Conservation (phyloP, 92 coral and sea anemone species). For the Virgularia gustaviana region DNA sequence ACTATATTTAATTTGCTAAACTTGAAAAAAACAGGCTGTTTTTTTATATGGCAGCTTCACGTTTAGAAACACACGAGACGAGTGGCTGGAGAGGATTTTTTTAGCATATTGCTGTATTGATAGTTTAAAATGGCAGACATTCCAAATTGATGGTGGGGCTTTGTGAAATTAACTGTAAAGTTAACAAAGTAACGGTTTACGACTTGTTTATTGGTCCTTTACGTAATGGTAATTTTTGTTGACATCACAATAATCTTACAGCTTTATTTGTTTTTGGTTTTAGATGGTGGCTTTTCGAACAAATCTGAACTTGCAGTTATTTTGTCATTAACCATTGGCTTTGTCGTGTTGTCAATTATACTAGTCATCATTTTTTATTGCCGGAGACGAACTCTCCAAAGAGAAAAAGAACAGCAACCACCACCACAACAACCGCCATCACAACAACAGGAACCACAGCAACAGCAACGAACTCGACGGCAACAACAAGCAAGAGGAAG, state of each 20-base stretch:
- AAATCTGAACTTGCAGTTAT: slow-evolving; percentile 78
- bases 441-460: not conserved
- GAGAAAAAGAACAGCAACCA: slow-evolving; percentile 42
- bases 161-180: too few species aligned
- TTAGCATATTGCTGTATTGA: too few species aligned
- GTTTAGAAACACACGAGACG: too few species aligned
- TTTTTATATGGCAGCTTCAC: too few species aligned
- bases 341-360: slow-evolving; percentile 64
- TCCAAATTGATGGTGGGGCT: too few species aligned
- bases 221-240: too few species aligned
- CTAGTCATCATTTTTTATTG: slow-evolving; percentile 66
- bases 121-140: too few species aligned
- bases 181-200: not conserved
- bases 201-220: not conserved
- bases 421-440: slow-evolving; percentile 39
- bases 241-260: too few species aligned
- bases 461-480: not conserved
- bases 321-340: slow-evolving; percentile 76
- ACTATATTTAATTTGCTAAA: too few species aligned
- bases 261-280: too few species aligned
- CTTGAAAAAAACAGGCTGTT: too few species aligned
- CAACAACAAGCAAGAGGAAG: slow-evolving; percentile 34
- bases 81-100: too few species aligned
- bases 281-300: slow-evolving; percentile 57
- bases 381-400: slow-evolving; percentile 54